These are phyloP conservation scores for Carposina sasakii DNA, from an alignment of 1,140 invertebrate species.

Conservation along the genomic window DNA sequence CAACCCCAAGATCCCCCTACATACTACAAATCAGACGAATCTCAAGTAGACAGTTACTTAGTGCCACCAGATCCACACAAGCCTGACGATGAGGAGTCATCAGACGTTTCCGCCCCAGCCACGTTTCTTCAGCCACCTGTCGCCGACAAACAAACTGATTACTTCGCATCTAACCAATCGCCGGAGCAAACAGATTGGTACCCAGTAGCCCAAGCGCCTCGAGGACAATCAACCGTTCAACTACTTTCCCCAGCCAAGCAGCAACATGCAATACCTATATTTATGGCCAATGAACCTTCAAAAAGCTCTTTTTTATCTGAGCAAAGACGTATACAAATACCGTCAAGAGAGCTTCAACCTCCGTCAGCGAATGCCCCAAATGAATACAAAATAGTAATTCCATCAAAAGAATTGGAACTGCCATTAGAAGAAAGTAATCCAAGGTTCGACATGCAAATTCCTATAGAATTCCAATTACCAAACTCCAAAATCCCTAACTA, in stretches of 20 bases:
- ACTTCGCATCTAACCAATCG: constrained; percentile 34
- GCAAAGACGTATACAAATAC: constrained; percentile 21
- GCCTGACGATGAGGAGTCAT: constrained; percentile 30
- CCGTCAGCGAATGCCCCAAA: constrained; percentile 23
- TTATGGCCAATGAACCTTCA: constrained; percentile 12
- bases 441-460: constrained; percentile 10
- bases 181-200: constrained; percentile 55
- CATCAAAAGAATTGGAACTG: constrained; percentile 25
- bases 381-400: constrained; percentile 20
- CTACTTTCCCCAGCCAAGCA: constrained; percentile 11
- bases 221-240: constrained; percentile 16
- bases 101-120: constrained; percentile 35
- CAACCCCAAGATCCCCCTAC: constrained; percentile 27
- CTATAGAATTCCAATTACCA: constrained; percentile 5
- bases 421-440: constrained; percentile 28
- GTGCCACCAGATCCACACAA: constrained; percentile 43
- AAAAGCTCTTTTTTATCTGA: constrained; percentile 9
- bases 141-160: constrained; percentile 32
- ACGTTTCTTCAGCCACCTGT: constrained; percentile 54
- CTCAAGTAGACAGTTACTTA: constrained; percentile 42
- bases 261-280: constrained; percentile 19
- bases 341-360: constrained; percentile 37
- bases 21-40: constrained; percentile 38
- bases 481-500: neutral
- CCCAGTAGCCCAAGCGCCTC: constrained; percentile 39